Base-by-base conservation (phyloP, 1,140 invertebrate genomes). In the Pygmarrhopalites habei region DNA sequence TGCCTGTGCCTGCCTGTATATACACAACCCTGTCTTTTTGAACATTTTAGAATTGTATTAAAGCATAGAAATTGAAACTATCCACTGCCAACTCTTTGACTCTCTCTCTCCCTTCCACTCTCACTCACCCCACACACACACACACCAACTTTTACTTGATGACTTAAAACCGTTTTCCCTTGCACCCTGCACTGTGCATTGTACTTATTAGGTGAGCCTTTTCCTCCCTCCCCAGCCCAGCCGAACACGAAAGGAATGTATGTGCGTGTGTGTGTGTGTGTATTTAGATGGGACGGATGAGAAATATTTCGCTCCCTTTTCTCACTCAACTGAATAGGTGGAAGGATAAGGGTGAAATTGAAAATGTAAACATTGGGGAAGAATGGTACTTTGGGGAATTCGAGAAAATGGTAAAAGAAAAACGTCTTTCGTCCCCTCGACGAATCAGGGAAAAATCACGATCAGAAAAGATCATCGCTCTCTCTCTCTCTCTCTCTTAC, bases 331-430 rank as follows among this genome's bases (percentile, higher is more conserved):
- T 60, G 58, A 60, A 63, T n/a, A 41, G 41, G 39, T 19, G 43
- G 39, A 55, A 57, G 52, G 21, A 57, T 60, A 53, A 60, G 49
- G 59, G 56, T 39, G 67, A 60, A 69, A 69, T 69, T 66, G 67
- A 69, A 69, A 69, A 66, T 62, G 67, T 66, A 69, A 69, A 66
- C 64, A 69, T 65, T 39, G 56, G 56, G 53, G 46, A 56, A 55
- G 65, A 69, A 69, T 63, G 67, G 61, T 64, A 64, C 67, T 60
- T 69, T 69, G 60, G 67, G 67, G 67, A 69, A 65, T 66, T 64
- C 43, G 46, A 60, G 51, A 67, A 67, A 64, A 60, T 64, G 66
- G 59, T 63, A 15, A 7, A 49, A 49, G 46, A 49, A 49, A 49
- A 49, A 49, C 46, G 46, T 49, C 46, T 49, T 49, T 49, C 46